Evolutionary conservation across 2,797 vertebrate genomes (phyloP).

Genomic region (Gobionotothen gibberifrons): DNA sequence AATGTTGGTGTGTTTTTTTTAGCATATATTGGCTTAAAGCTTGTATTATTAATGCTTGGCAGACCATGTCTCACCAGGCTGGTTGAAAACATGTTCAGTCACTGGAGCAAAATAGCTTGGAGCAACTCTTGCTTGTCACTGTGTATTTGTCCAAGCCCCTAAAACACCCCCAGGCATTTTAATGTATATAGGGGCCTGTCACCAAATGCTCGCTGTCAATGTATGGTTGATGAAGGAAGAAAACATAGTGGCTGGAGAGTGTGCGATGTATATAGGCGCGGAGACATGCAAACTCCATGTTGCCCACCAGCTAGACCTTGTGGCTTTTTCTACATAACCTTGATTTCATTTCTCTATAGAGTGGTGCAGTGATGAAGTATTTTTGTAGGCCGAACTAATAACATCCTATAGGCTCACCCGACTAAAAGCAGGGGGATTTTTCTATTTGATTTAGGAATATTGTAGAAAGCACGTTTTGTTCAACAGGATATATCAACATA

Average conservation of each 20-base stretch:
- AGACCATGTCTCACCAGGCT: conserved; percentile 41
- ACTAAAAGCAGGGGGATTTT: too few relatives aligned
- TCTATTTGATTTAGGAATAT: too few relatives aligned
- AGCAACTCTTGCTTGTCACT: conserved; percentile 60
- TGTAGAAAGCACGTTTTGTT: too few relatives aligned
- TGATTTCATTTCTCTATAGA: not conserved
- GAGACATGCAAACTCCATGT: not conserved
- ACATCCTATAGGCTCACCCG: too few relatives aligned
- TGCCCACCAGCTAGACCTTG: conserved; percentile 18
- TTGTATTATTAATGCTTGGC: conserved; percentile 52
- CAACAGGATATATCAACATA: too few relatives aligned
- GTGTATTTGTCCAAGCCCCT: conserved; percentile 47
- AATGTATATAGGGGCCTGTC: conserved; percentile 25
- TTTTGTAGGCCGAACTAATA: too few relatives aligned
- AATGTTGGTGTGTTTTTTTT: not conserved
- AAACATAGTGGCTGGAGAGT: conserved; percentile 4
- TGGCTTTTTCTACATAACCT: conserved; percentile 9
- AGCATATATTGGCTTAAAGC: conserved; percentile 56
- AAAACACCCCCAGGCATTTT: conserved; percentile 20
- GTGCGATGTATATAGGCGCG: not conserved
- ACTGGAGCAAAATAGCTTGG: conserved; percentile 58
- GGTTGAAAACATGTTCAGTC: conserved; percentile 57
- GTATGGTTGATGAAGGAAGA: not conserved
- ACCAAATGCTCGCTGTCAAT: conserved; percentile 20
- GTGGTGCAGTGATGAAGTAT: too few relatives aligned